Conservation (phyloP, 2,888 invertebrate species). For the Caenorhabditis sp. region DNA sequence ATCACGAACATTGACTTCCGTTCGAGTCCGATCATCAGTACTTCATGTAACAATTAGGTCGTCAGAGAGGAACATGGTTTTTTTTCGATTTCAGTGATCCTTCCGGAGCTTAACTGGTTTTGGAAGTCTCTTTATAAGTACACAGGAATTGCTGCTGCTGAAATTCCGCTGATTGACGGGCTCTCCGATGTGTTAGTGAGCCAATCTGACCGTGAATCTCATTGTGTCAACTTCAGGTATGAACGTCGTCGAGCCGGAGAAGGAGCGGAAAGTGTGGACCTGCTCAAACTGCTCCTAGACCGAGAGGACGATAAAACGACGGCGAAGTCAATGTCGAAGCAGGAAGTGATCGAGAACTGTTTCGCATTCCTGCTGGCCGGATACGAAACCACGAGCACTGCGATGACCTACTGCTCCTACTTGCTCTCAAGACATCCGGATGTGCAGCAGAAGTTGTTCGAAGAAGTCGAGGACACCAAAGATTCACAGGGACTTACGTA, state of each 20-base stretch:
- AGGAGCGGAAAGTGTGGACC: constrained; percentile 60
- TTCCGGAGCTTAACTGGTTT: constrained; percentile 58
- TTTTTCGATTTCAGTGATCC: constrained; percentile 50
- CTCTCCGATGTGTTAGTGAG: constrained; percentile 49
- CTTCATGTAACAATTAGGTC: constrained; percentile 23
- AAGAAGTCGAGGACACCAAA: constrained; percentile 80
- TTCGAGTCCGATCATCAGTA: constrained; percentile 10
- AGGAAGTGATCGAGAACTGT: constrained; percentile 79
- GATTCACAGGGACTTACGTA: constrained; percentile 64
- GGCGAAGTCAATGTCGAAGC: constrained; percentile 50
- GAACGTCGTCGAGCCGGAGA: constrained; percentile 53
- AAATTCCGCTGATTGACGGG: constrained; percentile 53
- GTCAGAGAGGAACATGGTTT: too few species aligned
- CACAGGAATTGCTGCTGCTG: constrained; percentile 36
- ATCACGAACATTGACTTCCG: constrained; percentile 15
- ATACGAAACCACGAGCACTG: constrained; percentile 82
- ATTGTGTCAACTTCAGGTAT: too few species aligned
- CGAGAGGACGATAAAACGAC: constrained; percentile 51
- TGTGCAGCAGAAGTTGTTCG: constrained; percentile 80
- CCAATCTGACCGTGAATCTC: too few species aligned
- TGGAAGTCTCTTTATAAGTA: constrained; percentile 56
- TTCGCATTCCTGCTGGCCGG: constrained; percentile 81
- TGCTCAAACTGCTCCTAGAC: constrained; percentile 63
- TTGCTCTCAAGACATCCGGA: constrained; percentile 81
- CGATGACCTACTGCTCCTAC: constrained; percentile 81